Evolutionary conservation across 2,888 invertebrate species (phyloP).

Genomic region (Anaspis maculata): DNA sequence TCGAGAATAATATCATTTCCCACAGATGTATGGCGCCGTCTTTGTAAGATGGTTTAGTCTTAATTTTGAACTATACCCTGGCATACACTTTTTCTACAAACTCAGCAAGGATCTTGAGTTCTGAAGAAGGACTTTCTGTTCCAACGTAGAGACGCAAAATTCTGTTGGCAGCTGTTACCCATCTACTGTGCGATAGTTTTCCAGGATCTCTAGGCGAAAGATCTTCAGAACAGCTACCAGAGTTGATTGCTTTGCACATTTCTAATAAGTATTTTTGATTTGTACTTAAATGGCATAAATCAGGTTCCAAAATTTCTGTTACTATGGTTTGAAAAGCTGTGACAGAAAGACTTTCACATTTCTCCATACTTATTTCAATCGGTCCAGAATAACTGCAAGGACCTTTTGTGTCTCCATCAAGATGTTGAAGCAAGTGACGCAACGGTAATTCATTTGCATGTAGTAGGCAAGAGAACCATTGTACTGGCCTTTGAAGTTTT

Average conservation of each 20-base stretch:
- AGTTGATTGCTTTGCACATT: slow-evolving; percentile 2
- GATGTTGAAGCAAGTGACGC: not conserved
- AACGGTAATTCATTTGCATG: not conserved
- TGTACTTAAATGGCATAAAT: not conserved
- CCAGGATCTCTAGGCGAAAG: slow-evolving; percentile 1
- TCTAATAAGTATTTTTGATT: slow-evolving; percentile 4
- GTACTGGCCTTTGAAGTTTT: not conserved
- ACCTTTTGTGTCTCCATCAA: not conserved
- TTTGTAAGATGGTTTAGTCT: slow-evolving; percentile 2
- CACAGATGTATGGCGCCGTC: not conserved
- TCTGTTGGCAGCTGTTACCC: slow-evolving; percentile 1
- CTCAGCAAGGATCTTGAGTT: not conserved
- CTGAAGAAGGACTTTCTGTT: not conserved
- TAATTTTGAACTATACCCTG: not conserved
- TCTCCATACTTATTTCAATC: not conserved
- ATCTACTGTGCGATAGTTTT: slow-evolving; percentile 1
- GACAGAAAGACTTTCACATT: not conserved
- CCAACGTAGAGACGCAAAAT: slow-evolving; percentile 1
- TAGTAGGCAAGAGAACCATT: slow-evolving; percentile 1
- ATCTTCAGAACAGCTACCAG: not conserved
- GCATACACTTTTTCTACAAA: slow-evolving; percentile 1
- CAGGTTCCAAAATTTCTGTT: not conserved
- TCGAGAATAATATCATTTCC: not conserved
- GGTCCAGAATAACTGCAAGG: slow-evolving; percentile 1
- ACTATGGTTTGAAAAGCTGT: not conserved